These are phyloP conservation scores for Aldabrachelys gigantea DNA, from an alignment of 2,113 vertebrate species.

Conservation along the genomic window DNA sequence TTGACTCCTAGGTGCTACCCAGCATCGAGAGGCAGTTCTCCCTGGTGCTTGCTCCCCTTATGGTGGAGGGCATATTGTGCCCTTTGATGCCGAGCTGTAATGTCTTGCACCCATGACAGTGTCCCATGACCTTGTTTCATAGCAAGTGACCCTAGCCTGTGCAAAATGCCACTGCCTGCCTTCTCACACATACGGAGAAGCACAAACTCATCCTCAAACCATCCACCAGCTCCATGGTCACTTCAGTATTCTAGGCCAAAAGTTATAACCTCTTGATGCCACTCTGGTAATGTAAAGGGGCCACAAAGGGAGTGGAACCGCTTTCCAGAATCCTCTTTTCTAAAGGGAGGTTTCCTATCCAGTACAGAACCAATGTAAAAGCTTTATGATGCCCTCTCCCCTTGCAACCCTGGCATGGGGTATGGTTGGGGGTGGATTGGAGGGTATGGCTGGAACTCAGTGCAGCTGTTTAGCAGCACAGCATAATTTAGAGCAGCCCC, in stretches of 20 bases:
- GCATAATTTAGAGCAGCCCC: background rate
- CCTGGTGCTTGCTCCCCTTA: background rate
- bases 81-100: background rate
- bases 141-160: background rate
- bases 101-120: fast-evolving
- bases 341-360: background rate
- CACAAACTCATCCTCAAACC: background rate
- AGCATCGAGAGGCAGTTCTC: background rate
- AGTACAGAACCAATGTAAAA: fast-evolving
- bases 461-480: background rate
- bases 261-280: background rate
- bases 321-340: fast-evolving
- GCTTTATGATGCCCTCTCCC: background rate
- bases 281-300: background rate
- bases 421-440: background rate
- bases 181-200: background rate
- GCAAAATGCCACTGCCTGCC: background rate
- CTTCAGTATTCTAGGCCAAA: background rate
- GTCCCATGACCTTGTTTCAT: background rate
- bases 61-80: background rate
- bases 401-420: background rate
- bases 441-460: background rate
- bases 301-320: background rate
- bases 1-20: background rate
- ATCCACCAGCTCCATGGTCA: background rate